Base-by-base conservation (phyloP, 2,888 invertebrate species). In the Drosophila atripex region DNA sequence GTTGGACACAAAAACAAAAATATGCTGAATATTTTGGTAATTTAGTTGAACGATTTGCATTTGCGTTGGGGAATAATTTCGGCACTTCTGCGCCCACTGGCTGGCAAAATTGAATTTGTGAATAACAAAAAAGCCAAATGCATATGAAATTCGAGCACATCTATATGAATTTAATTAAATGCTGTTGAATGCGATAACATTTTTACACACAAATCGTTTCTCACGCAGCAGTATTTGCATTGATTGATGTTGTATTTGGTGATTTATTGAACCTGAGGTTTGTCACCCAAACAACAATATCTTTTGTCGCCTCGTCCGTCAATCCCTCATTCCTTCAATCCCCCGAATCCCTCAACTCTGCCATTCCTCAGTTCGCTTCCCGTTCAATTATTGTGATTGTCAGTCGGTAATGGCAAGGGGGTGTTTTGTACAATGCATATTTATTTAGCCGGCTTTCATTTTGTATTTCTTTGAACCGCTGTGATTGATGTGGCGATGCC, bases 401-500 rank as follows among this genome's bases (percentile, higher is more conserved):
- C 49, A 43, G 25, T 45, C 23, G 51, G 41, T 51, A 21, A 50
- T 47, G 41, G 14, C 50, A 43, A 49, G 6, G 23, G 41, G 30
- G 16, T 46, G 35, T 50, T 35, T 55, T 21, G 63, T 56, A 71
- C 85, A 76, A 59, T 55, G 70, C 64, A 83, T 85, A 85, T 78
- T 85, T 85, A 76, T 87, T 75, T 76, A 63, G 66, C 71, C 66
- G 71, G 56, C 68, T 76, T 80, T 84, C 74, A 69, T 74, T 77
- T 78, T 66, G 87, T 39, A 54, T 76, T 76, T 74, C 76, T 71
- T 75, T 75, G 74, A 76, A 82, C 82, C 87, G 69, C 82, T 84
- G 80, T 82, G 82, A 82, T 82, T 82, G 82, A 82, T 86, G 82
- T 72, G 57, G 80, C 76, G 78, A 86, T 84, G 87, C 77, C 86